Percentiles rank a stretch among this genome's conserved stretches.
These are phyloP conservation scores for Pelvicachromis taeniatus DNA, from an alignment of 2,113 vertebrate species.

Conservation along the genomic window DNA sequence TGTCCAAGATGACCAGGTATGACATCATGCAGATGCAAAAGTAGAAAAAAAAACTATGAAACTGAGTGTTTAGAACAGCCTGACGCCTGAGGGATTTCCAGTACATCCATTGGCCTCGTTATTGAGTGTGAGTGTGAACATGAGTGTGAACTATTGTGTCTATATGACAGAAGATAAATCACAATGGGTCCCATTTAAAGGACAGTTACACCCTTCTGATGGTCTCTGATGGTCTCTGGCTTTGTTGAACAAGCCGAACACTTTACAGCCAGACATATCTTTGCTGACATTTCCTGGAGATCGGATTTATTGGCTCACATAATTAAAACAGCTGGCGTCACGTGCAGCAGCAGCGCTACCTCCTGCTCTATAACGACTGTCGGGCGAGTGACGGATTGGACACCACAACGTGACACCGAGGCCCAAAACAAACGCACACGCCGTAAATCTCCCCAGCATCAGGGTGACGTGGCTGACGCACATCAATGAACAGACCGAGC, in stretches of 20 bases:
- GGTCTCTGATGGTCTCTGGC: not conserved
- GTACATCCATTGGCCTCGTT: not conserved
- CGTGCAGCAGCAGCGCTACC: not conserved
- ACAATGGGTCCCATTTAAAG: not conserved
- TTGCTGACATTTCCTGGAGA: not conserved
- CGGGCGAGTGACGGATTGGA: not conserved
- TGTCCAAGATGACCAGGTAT: not conserved
- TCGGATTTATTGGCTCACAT: conserved; percentile 26
- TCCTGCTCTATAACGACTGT: not conserved
- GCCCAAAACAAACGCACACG: not conserved
- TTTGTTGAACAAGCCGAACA: not conserved
- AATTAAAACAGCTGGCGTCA: conserved; percentile 28
- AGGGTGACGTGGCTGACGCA: not conserved
- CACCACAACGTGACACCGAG: not conserved
- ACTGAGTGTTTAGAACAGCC: not conserved
- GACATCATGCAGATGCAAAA: not conserved
- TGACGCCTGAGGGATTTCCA: not conserved
- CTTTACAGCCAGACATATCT: not conserved
- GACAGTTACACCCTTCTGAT: not conserved
- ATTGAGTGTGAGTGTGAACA: not conserved
- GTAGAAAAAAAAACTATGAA: not conserved
- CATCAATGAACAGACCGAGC: not conserved
- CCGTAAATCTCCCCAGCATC: conserved; percentile 7
- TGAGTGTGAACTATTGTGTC: not conserved
- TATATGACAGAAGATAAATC: not conserved